Evolutionary conservation across 2,797 vertebrate species (phyloP).

Genomic region (Botia kubotai): DNA sequence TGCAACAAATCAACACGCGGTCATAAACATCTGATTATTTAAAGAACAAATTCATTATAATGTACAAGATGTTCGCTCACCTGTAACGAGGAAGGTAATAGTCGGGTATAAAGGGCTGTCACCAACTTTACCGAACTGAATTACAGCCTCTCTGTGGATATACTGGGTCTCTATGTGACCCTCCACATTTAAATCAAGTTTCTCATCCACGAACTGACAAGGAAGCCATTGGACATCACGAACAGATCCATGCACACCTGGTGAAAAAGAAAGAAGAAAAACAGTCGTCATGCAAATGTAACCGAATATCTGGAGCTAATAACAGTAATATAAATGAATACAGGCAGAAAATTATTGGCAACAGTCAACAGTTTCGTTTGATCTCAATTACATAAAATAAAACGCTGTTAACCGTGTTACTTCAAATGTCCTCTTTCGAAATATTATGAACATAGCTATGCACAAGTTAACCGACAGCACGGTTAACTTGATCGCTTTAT

Average conservation of each 20-base stretch:
- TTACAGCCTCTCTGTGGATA: constrained; percentile 64
- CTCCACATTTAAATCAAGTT: neutral
- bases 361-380: neutral
- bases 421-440: neutral
- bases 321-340: neutral
- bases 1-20: neutral
- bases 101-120: constrained; percentile 68
- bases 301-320: neutral
- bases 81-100: constrained; percentile 75
- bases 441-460: no score
- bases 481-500: neutral
- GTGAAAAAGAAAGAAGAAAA: constrained; percentile 7
- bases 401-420: neutral
- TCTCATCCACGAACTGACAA: constrained; percentile 76
- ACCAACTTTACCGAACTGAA: constrained; percentile 76
- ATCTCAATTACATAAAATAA: neutral
- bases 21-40: neutral
- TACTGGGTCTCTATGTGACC: constrained; percentile 60
- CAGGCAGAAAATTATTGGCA: neutral
- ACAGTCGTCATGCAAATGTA: neutral
- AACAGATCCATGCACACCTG: constrained; percentile 51
- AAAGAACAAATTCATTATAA: neutral
- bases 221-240: constrained; percentile 71
- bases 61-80: constrained; percentile 61
- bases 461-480: no score